Evolutionary conservation across 2,113 vertebrate genomes (phyloP), one percentile per base, ranked within the genome.

Genomic region (Irena cyanogastra): DNA sequence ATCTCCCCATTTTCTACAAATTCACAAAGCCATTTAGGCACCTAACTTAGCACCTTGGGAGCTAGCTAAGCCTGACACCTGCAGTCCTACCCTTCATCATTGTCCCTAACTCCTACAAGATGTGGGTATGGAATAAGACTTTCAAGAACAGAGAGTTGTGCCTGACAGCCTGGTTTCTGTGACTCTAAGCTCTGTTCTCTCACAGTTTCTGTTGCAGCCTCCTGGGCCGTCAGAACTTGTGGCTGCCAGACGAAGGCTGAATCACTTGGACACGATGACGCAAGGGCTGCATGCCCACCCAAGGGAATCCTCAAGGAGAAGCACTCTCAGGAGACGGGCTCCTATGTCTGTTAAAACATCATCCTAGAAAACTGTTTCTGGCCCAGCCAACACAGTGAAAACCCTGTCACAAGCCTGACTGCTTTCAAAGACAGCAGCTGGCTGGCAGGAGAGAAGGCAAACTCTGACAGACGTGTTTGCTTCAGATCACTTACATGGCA

Each of bases 351-450:
- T 50, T 68, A 59, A 64, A 91, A 26, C 9, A 50, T 75, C 18
- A 23, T 33, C 53, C 45, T 87, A 65, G 49, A 30, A 84, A 64
- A 30, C 52, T n/a, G 4, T 30, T 90, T 41, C 65, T 39, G 11
- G 31, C 26, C 28, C n/a, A 80, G 37, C 59, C 7, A 3, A 42
- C 24, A 50, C 28, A 14, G 54, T 27, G 61, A 81, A 74, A 33
- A 4, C 8, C 10, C 10, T 4, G 5, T 54, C 64, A 74, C 3
- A 11, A 90, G 42, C 42, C 80, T 70, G 79, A 16, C 53, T 30
- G n/a, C 57, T 90, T 85, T 76, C 78, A 83, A 37, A 82, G 59
- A 70, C 59, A 95, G 89, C 68, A 80, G 45, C 17, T 39, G n/a
- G 50, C 70, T 83, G 78, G 54, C 82, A 82, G 88, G 74, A 31